Evolutionary conservation across 2,888 invertebrate genomes (phyloP), one percentile per base, ranked within the genome.

Genomic region (Tortrix viridana): DNA sequence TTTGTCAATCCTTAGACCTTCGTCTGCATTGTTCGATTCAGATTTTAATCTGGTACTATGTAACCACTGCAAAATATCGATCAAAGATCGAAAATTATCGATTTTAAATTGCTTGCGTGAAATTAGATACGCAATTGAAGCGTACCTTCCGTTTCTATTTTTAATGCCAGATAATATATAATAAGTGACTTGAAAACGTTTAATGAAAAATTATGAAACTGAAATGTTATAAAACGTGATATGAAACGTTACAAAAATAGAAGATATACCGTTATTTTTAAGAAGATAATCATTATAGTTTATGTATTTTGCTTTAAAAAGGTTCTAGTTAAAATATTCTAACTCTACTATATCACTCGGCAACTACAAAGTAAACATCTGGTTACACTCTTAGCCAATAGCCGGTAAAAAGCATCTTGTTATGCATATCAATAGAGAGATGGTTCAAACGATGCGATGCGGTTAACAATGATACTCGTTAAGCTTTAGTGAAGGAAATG

Each of bases 1-100:
- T 82, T 84, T 82, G 82, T 83, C 84, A 84, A 83, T 84, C 80
- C 79, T 75, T 74, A 79, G 76, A 83, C 84, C 76, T 85, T 84
- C 70, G 74, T 76, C 80, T 75, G 68, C 70, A 82, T 84, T 84
- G 81, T 83, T 76, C 78, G 75, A 81, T 82, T 80, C 77, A 23
- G 52, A 57, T 48, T 80, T 77, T 38, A 38, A 57, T 47, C 44
- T 32, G 46, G 20, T 44, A 22, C 59, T 49, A 32, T 44, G 41
- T 44, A 50, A 49, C 60, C 20, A 44, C 44, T 46, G 50, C 43
- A 22, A 44, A 44, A 55, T 55, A 37, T 49, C 22, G 22, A 19
- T 26, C 16, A 19, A 38, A 20, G 61, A 61, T 48, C 43, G 19
- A 41, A 41, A 14, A 37, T 48, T 55, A 61, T 61, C 18, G 49